Evolutionary conservation across 2,888 invertebrate species (phyloP).

Genomic region (Gisinianus flammeolus): DNA sequence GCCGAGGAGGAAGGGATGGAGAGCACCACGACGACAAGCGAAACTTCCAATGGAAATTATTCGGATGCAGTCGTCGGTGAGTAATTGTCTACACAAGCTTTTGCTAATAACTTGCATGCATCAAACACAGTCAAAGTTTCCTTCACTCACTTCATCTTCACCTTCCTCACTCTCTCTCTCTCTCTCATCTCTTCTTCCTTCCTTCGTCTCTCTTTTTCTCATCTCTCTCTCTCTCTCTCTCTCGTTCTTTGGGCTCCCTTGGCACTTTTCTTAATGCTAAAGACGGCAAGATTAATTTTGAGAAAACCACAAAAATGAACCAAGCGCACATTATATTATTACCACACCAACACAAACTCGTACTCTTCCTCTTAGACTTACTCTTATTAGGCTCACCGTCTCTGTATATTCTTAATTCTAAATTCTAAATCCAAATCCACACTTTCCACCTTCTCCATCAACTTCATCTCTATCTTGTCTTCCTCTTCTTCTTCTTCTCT

Average conservation of each 20-base stretch:
- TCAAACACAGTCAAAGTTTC: constrained; percentile 31
- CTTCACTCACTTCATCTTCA: constrained; percentile 17
- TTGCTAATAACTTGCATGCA: neutral
- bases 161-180: neutral
- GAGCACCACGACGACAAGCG: constrained; percentile 6
- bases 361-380: neutral
- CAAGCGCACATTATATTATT: neutral
- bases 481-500: constrained; percentile 6
- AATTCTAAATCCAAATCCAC: neutral
- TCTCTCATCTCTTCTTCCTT: neutral
- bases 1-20: constrained; percentile 5
- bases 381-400: too few relatives aligned
- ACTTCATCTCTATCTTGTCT: neutral
- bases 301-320: constrained; percentile 41
- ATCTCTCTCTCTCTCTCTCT: constrained; percentile 26
- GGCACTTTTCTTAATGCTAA: constrained; percentile 36
- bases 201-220: neutral
- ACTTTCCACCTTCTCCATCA: neutral
- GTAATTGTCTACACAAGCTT: constrained; percentile 29
- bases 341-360: neutral
- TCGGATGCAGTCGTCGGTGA: constrained; percentile 32
- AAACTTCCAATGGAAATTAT: constrained; percentile 21
- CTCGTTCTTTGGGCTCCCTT: constrained; percentile 35
- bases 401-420: too few relatives aligned
- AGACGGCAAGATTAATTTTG: constrained; percentile 42